Percentiles rank a stretch among this genome's conserved stretches.
phyloP scores from a whole-genome alignment of 1,140 invertebrate species.

The Zaprionus nigranus region DNA sequence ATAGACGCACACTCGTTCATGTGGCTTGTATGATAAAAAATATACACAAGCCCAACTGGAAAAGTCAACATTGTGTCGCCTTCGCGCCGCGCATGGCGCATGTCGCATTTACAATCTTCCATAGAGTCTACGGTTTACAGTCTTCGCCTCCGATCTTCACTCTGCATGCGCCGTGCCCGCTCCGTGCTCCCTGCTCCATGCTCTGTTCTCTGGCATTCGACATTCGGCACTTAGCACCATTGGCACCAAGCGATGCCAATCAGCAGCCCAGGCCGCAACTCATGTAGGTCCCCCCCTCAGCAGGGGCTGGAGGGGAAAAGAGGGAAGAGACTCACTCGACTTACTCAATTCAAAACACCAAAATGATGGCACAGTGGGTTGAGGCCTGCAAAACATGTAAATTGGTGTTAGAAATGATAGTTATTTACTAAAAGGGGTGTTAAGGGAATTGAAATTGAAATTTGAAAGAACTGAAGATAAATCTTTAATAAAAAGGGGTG shows the following conservation, averaged over 20 bases:
- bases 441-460: too few species aligned
- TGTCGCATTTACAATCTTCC: conserved; percentile 24
- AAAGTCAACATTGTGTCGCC: conserved; percentile 70
- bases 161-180: conserved; percentile 2
- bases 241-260: conserved; percentile 80
- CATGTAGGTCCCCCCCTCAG: conserved; percentile 7
- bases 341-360: conserved; percentile 4
- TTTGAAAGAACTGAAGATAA: background rate
- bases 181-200: conserved; percentile 8
- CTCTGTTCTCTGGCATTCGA: conserved; percentile 45
- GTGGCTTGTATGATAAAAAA: conserved; percentile 44
- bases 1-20: conserved; percentile 25
- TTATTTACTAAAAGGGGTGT: background rate
- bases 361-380: conserved; percentile 24
- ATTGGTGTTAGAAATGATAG: background rate
- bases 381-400: background rate
- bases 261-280: conserved; percentile 37
- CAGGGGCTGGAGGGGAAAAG: too few species aligned
- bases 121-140: conserved; percentile 15
- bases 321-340: background rate
- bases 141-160: conserved; percentile 15
- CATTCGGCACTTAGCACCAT: conserved; percentile 82
- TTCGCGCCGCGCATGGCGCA: conserved; percentile 61
- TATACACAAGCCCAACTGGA: conserved; percentile 53
- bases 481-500: too few species aligned